A percentile compares a stretch with the other conserved stretches of the same genome.
phyloP scores from a whole-genome alignment of 2,888 invertebrate genomes.

The Trisateles emortualis region DNA sequence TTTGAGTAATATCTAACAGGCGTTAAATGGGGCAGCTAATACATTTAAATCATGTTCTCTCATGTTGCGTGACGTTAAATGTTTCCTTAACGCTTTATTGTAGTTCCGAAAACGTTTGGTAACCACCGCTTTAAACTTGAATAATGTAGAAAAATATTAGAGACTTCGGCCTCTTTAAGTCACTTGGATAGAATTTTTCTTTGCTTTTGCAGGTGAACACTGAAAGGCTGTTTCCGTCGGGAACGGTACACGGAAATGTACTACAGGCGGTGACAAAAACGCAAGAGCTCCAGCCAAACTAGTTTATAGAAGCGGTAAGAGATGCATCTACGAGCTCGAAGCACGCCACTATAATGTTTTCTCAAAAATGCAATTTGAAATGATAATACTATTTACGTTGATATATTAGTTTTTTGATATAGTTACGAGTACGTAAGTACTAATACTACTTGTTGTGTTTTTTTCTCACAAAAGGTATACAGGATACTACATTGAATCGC shows the following conservation, averaged over 20 bases:
- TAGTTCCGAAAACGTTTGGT: conserved; percentile 51
- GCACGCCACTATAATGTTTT: conserved; percentile 38
- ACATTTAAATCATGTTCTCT: conserved; percentile 45
- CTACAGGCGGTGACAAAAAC: conserved; percentile 71
- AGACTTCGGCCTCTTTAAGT: conserved; percentile 37
- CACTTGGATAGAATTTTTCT: conserved; percentile 58
- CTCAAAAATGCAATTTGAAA: conserved; percentile 9
- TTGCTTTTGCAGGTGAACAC: conserved; percentile 66
- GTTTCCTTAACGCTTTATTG: conserved; percentile 54
- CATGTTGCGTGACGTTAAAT: conserved; percentile 54
- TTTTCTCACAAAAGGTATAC: too few species aligned
- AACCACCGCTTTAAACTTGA: conserved; percentile 41
- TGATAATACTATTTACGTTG: too few species aligned
- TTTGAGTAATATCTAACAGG: conserved; percentile 19
- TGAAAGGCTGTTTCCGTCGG: conserved; percentile 74
- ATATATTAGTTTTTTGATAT: too few species aligned
- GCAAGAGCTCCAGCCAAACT: conserved; percentile 63
- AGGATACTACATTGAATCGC: too few species aligned
- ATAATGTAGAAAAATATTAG: conserved; percentile 48
- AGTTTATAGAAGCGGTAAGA: conserved; percentile 55
- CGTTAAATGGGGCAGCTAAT: conserved; percentile 44
- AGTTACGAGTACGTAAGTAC: too few species aligned
- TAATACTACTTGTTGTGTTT: too few species aligned
- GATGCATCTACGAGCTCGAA: conserved; percentile 28
- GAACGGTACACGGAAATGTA: conserved; percentile 77